phyloP scores from a whole-genome alignment of 1,140 invertebrate species.

The Apis florea region DNA sequence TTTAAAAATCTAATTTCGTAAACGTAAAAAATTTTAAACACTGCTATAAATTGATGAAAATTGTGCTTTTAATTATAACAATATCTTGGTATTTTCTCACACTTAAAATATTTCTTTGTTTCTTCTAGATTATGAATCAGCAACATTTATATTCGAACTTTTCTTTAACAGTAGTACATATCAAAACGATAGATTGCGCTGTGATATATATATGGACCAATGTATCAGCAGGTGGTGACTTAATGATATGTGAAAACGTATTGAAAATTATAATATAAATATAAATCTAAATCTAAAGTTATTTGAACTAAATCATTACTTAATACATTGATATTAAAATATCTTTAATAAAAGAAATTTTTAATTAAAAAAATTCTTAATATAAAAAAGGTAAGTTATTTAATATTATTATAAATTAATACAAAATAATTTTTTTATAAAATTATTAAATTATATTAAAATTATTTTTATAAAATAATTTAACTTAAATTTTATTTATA shows the following conservation, averaged over 20 bases:
- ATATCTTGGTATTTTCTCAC: background rate
- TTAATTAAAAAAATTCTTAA: too few relatives aligned
- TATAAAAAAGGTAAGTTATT: too few relatives aligned
- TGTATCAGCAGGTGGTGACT: slow-evolving; percentile 13
- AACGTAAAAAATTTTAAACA: background rate
- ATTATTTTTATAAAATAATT: too few relatives aligned
- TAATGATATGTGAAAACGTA: background rate
- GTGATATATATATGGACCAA: background rate
- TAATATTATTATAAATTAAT: too few relatives aligned
- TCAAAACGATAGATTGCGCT: slow-evolving; percentile 51
- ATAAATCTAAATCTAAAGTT: background rate
- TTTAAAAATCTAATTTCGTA: background rate
- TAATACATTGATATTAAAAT: background rate
- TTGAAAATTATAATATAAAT: background rate
- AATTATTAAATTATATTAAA: too few relatives aligned
- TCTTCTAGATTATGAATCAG: background rate
- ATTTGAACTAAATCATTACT: background rate
- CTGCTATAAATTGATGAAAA: background rate
- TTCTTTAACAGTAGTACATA: slow-evolving; percentile 35
- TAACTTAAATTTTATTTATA: too few relatives aligned
- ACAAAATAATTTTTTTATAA: too few relatives aligned
- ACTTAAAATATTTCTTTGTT: background rate
- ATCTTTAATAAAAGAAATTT: background rate
- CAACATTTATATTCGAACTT: background rate
- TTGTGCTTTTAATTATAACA: background rate